Evolutionary conservation across 2,113 vertebrate species (phyloP), one percentile per base, ranked within the genome.

Genomic region (Neofelis nebulosa): DNA sequence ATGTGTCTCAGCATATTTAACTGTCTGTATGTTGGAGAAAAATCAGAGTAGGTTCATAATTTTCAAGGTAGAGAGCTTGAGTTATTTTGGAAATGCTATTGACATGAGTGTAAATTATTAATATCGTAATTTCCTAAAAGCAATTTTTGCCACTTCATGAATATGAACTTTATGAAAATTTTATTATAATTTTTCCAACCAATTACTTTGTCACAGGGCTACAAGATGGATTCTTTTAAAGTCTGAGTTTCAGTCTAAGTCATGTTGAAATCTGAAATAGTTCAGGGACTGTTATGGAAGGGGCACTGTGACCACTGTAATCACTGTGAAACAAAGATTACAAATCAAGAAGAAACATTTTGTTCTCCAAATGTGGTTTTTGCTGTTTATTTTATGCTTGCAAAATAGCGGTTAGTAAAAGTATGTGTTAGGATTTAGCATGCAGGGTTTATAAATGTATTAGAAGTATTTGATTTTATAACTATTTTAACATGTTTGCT

Each of bases 81-180:
- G 85, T 96, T 97, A 94, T 97, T 96, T 98, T 95, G 73, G 83
- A 93, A 97, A 83, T 79, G 82, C 82, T 97, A 92, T 97, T 98
- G 97, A 98, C 91, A 92, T 61, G 36, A 78, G 12, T 93, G 13
- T 92, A 92, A 95, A 97, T 97, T 97, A 98, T 98, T 98, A 95
- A 97, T 97, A 95, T 79, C 1, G 0, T 97, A 96, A 92, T 97
- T 98, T 97, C 83, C 94, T 96, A 82, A 97, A 95, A 96, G 97
- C 92, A 95, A 96, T 98, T 97, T 98, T 98, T 98, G 94, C 89
- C 74, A 98, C 96, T 98, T 98, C 93, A 97, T 98, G 92, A 97
- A 98, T 92, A 96, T 97, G 96, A 98, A 97, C 97, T 98, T 96
- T 98, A 97, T 98, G 95, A 98, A 98, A 98, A 98, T 98, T 97